A percentile compares a stretch with the other conserved stretches of the same genome.
These are phyloP conservation scores for Limnephilus rhombicus DNA, from an alignment of 2,888 invertebrate species.

Conservation along the genomic window DNA sequence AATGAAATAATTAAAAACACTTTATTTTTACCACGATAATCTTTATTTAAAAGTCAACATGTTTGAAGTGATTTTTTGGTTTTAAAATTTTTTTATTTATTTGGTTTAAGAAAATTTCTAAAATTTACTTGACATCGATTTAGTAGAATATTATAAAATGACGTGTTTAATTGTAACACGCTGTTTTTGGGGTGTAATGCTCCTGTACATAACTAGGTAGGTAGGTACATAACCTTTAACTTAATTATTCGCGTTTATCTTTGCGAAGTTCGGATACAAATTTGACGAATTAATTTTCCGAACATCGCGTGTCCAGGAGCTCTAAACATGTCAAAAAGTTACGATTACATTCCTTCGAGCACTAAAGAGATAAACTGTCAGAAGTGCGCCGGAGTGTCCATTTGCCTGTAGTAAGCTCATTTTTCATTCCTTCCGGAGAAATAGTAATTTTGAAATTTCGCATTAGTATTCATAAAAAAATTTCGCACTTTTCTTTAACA, in stretches of 20 bases:
- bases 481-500: too few relatives aligned
- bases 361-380: too few relatives aligned
- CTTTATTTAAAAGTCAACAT: too few relatives aligned
- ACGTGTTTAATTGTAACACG: background rate
- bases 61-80: too few relatives aligned
- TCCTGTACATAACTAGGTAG: background rate
- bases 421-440: too few relatives aligned
- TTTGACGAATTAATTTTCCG: background rate
- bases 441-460: too few relatives aligned
- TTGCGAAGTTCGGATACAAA: background rate
- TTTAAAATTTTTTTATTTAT: too few relatives aligned
- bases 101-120: background rate
- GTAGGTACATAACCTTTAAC: background rate
- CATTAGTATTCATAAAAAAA: too few relatives aligned
- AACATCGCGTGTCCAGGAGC: background rate
- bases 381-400: too few relatives aligned
- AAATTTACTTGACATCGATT: background rate
- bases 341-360: background rate
- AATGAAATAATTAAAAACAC: too few relatives aligned
- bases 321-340: background rate
- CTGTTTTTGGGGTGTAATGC: background rate
- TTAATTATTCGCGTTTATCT: background rate
- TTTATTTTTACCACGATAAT: too few relatives aligned
- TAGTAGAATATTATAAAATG: background rate
- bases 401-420: too few relatives aligned